Evolutionary conservation across 1,140 invertebrate species (phyloP).

Genomic region (Neodiprion virginianus): DNA sequence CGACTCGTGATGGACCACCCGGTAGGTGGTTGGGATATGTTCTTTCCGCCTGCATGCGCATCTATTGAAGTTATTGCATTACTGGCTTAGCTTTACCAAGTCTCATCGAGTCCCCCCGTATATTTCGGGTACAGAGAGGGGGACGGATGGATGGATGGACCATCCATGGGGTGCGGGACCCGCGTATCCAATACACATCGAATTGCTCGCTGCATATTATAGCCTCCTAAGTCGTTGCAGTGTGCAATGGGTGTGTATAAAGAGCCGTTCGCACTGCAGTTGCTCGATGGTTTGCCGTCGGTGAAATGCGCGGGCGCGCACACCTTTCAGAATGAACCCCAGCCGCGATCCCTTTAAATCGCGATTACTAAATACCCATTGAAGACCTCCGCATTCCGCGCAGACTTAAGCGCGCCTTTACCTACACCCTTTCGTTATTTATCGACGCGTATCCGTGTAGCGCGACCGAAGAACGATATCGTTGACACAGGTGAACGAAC

Average conservation of each 20-base stretch:
- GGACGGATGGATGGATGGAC: background rate
- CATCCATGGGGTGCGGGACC: background rate
- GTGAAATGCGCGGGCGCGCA: background rate
- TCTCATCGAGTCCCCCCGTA: slow-evolving; percentile 22
- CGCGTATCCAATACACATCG: slow-evolving; percentile 51
- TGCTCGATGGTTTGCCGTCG: background rate
- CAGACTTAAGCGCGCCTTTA: background rate
- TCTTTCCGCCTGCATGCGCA: slow-evolving; percentile 54
- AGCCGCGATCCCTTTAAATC: slow-evolving; percentile 4
- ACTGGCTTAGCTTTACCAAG: slow-evolving; percentile 57
- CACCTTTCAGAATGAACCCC: background rate
- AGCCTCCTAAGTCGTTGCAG: slow-evolving; percentile 13
- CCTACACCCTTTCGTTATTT: too few relatives aligned
- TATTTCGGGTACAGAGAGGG: slow-evolving; percentile 6
- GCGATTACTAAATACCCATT: slow-evolving; percentile 7
- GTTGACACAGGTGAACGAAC: too few relatives aligned
- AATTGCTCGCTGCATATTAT: slow-evolving; percentile 42
- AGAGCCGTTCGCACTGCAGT: background rate
- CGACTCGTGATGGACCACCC: background rate
- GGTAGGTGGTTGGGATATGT: slow-evolving; percentile 37
- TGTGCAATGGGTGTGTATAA: background rate
- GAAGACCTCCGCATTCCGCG: background rate
- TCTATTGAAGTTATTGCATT: slow-evolving; percentile 61
- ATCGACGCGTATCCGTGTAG: too few relatives aligned
- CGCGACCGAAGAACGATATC: too few relatives aligned